Conservation (phyloP, 2,888 invertebrate species). For the Drosophila paracracens region DNA sequence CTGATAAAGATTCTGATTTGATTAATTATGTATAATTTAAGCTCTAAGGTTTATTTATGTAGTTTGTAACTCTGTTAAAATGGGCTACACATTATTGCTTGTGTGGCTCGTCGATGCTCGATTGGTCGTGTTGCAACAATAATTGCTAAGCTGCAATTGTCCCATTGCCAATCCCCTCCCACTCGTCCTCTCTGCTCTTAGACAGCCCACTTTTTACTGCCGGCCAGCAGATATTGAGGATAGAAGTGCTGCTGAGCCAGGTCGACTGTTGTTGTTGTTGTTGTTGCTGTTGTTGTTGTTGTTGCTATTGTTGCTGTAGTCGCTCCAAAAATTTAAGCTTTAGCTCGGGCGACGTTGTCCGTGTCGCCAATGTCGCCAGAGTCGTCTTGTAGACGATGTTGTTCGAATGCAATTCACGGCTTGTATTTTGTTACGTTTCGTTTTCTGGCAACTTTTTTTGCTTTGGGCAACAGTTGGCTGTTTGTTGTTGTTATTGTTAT, state of each 20-base stretch:
- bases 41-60: not conserved
- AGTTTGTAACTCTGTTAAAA: constrained; percentile 11
- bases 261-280: constrained; percentile 5
- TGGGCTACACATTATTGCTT: constrained; percentile 46
- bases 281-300: constrained; percentile 1
- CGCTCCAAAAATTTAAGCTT: constrained; percentile 66
- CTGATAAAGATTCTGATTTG: not conserved
- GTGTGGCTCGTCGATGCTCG: constrained; percentile 36
- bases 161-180: constrained; percentile 11
- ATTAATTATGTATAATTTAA: too few species aligned
- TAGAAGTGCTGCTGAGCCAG: constrained; percentile 42
- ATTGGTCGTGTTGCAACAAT: constrained; percentile 70
- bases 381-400: constrained; percentile 84
- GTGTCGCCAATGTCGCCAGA: constrained; percentile 76
- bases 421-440: constrained; percentile 80
- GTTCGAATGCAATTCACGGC: constrained; percentile 85
- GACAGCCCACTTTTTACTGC: constrained; percentile 41
- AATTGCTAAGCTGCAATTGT: constrained; percentile 69
- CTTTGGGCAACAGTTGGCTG: constrained; percentile 47
- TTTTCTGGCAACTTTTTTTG: constrained; percentile 58
- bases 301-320: constrained; percentile 8
- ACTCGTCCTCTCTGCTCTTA: constrained; percentile 2
- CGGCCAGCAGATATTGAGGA: constrained; percentile 13
- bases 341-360: constrained; percentile 61
- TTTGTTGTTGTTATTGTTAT: constrained; percentile 6